Percentiles rank a stretch among this genome's conserved stretches.
Evolutionary conservation across 1,140 invertebrate genomes (phyloP).

Genomic region (Heliconius hermathena): DNA sequence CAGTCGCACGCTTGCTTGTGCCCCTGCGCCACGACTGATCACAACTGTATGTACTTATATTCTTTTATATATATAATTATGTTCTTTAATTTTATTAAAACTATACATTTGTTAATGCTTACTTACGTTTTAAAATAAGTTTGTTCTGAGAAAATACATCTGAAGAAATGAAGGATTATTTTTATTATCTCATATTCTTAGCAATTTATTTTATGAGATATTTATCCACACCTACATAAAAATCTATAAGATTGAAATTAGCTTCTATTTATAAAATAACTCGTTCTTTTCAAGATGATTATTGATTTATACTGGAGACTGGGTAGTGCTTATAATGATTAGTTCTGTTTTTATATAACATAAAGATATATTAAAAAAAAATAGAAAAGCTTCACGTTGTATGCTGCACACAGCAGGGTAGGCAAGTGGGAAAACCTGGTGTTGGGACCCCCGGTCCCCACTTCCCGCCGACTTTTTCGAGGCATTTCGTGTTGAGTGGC

Average conservation of each 20-base stretch:
- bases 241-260: conserved; percentile 4
- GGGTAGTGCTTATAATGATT: not conserved
- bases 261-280: conserved; percentile 5
- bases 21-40: too few species aligned
- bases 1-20: too few species aligned
- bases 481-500: too few species aligned
- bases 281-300: not conserved
- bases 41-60: too few species aligned
- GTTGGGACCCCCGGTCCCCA: too few species aligned
- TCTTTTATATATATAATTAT: too few species aligned
- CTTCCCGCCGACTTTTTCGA: too few species aligned
- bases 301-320: not conserved
- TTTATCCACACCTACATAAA: conserved; percentile 2
- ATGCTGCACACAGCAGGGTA: too few species aligned
- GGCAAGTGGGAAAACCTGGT: too few species aligned
- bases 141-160: not conserved
- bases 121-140: not conserved
- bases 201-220: not conserved
- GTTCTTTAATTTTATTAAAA: too few species aligned
- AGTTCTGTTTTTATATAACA: not conserved
- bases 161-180: not conserved
- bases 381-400: too few species aligned
- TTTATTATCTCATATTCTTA: not conserved
- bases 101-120: not conserved
- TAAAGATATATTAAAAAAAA: not conserved